Evolutionary conservation across 2,797 vertebrate genomes (phyloP).

Genomic region (Rachycentron canadum): DNA sequence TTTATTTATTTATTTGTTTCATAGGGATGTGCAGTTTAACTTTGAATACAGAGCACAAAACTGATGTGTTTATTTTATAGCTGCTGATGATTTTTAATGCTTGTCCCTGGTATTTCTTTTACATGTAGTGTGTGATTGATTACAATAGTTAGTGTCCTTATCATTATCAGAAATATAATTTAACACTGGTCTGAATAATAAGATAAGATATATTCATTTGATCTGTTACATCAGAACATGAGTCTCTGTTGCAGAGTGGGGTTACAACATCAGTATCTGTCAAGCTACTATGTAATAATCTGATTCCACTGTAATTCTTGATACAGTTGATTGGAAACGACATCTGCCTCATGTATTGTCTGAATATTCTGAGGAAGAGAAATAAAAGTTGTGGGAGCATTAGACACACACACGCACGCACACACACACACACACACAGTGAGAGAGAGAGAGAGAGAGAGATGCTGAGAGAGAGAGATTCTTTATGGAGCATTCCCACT

Average conservation of each 20-base stretch:
- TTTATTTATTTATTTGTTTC: background rate
- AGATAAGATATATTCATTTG: no score
- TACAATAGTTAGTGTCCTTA: background rate
- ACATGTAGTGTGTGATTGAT: background rate
- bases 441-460: constrained; percentile 39
- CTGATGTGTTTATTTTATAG: background rate
- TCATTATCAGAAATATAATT: background rate
- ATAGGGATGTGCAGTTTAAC: background rate
- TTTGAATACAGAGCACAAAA: background rate
- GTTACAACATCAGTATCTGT: constrained; percentile 2
- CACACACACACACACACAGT: no score
- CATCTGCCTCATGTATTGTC: background rate
- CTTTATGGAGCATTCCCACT: constrained; percentile 81
- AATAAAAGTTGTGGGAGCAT: constrained; percentile 45
- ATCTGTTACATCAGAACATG: background rate
- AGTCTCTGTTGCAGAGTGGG: background rate
- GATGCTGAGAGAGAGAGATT: constrained; percentile 61
- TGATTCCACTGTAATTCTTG: background rate
- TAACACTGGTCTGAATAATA: background rate
- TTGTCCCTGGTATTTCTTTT: no score
- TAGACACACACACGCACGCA: no score
- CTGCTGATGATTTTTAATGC: no score
- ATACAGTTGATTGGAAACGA: background rate
- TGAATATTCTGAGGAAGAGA: constrained; percentile 36
- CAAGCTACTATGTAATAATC: background rate